Percentiles rank a stretch among this genome's conserved stretches.
Conservation (phyloP, 2,113 vertebrate species). For the Xenus cinereus region DNA sequence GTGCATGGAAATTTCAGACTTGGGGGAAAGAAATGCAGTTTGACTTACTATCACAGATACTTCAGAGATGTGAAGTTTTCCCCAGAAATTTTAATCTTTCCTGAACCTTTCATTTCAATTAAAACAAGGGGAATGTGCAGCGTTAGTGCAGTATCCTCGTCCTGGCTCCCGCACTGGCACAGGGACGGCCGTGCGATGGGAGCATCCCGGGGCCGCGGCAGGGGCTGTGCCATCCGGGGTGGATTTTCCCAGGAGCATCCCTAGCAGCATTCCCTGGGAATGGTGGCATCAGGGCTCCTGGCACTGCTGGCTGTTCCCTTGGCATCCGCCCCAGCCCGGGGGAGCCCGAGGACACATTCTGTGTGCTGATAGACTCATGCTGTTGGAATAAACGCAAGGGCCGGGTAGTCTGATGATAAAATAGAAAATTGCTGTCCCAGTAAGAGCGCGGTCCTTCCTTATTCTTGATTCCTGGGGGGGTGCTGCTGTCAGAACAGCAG, state of each 20-base stretch:
- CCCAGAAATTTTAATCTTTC: neutral
- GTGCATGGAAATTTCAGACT: neutral
- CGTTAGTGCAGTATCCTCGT: accelerated
- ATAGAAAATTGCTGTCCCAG: neutral
- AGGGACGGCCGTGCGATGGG: accelerated
- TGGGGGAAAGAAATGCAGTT: neutral
- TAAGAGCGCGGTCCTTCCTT: neutral
- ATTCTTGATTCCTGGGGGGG: neutral
- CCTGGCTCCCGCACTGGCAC: neutral
- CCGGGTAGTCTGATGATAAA: neutral
- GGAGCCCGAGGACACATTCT: neutral
- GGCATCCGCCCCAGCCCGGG: neutral
- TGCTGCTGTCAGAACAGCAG: neutral
- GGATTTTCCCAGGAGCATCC: neutral
- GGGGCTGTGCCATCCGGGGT: neutral
- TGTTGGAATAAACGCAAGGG: neutral
- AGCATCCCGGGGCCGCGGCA: neutral
- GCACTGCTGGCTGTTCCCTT: neutral
- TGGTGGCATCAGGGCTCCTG: neutral
- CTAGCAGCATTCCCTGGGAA: neutral
- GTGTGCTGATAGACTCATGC: neutral
- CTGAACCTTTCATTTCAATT: neutral
- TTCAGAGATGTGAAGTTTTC: neutral
- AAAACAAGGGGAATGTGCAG: neutral
- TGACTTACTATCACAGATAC: neutral